These are phyloP conservation scores for Datnioides undecimradiatus DNA, from an alignment of 2,113 vertebrate genomes.

Conservation along the genomic window DNA sequence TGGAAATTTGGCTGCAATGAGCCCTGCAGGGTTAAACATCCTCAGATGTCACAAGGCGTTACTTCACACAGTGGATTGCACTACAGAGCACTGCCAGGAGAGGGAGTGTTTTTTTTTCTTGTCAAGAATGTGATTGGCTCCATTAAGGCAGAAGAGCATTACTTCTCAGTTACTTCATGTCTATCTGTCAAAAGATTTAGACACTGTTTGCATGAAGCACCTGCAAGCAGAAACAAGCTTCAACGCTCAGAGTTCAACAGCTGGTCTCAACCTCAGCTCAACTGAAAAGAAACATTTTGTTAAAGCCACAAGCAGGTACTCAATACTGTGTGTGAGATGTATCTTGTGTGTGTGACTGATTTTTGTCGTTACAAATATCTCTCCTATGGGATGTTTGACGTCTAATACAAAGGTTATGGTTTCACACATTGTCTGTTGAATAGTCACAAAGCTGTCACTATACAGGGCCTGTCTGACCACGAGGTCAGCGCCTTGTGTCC, in stretches of 20 bases:
- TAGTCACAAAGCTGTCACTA: not conserved
- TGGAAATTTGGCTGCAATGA: slow-evolving; percentile 60
- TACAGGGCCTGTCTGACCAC: not conserved
- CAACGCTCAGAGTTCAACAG: slow-evolving; percentile 33
- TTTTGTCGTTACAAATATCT: slow-evolving; percentile 19
- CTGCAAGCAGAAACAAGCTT: slow-evolving; percentile 26
- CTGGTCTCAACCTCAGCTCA: slow-evolving; percentile 26
- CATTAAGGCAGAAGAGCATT: slow-evolving; percentile 6
- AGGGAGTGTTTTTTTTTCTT: slow-evolving; percentile 67
- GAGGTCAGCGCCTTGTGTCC: not conserved
- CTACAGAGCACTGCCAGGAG: slow-evolving; percentile 76
- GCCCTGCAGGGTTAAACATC: slow-evolving; percentile 68
- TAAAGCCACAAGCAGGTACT: slow-evolving; percentile 23
- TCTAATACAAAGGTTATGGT: not conserved
- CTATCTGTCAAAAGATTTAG: slow-evolving; percentile 19
- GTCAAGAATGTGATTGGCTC: slow-evolving; percentile 42
- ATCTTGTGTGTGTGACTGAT: not conserved
- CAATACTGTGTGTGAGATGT: not conserved
- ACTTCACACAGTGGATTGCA: slow-evolving; percentile 45
- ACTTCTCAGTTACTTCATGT: slow-evolving; percentile 32
- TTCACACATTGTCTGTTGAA: slow-evolving; percentile 28
- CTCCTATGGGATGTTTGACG: not conserved
- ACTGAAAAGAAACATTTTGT: slow-evolving; percentile 33
- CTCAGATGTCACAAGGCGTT: slow-evolving; percentile 75
- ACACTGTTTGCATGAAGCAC: slow-evolving; percentile 21